These are phyloP conservation scores for Rhimphoctona megacephalus DNA, from an alignment of 2,888 invertebrate genomes.

Conservation along the genomic window DNA sequence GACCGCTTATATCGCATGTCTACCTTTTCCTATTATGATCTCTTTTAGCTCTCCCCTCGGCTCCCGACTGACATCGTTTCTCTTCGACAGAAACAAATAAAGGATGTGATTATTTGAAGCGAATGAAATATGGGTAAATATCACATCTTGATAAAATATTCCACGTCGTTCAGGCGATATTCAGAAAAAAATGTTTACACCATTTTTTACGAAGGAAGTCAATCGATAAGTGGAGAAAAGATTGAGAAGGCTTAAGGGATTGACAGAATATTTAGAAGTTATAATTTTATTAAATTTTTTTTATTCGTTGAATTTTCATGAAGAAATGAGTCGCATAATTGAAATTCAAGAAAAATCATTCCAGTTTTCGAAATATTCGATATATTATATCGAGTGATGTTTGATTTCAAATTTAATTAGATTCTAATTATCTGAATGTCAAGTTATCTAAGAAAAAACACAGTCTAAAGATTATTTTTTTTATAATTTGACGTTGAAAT, in stretches of 20 bases:
- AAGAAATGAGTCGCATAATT: too few relatives aligned
- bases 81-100: background rate
- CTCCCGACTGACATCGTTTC: background rate
- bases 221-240: background rate
- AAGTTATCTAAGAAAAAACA: background rate
- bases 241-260: too few relatives aligned
- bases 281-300: too few relatives aligned
- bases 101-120: background rate
- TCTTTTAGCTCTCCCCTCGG: background rate
- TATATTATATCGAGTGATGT: too few relatives aligned
- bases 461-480: background rate
- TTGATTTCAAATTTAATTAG: too few relatives aligned
- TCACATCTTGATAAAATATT: background rate
- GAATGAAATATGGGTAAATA: background rate
- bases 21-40: background rate
- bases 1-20: conserved; percentile 1
- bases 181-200: background rate
- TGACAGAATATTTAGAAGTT: too few relatives aligned
- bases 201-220: background rate
- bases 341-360: too few relatives aligned
- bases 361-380: too few relatives aligned
- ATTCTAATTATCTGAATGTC: too few relatives aligned
- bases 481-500: background rate
- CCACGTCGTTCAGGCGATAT: background rate
- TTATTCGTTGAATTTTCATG: too few relatives aligned